phyloP scores from a whole-genome alignment of 2,113 vertebrate genomes.

The Proterorhinus semilunaris region DNA sequence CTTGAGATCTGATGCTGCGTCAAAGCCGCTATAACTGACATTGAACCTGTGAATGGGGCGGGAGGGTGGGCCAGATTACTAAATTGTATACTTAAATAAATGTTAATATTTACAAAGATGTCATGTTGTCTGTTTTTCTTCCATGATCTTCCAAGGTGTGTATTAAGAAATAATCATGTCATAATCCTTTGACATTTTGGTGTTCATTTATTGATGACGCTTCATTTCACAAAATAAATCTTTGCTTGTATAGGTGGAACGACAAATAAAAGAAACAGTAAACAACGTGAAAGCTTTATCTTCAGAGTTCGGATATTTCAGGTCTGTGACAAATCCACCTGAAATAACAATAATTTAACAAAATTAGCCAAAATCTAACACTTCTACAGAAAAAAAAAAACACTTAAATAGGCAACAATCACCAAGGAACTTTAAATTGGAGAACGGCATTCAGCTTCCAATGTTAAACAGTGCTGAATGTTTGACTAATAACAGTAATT shows the following conservation, averaged over 20 bases:
- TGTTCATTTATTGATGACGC: no score
- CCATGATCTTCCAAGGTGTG: no score
- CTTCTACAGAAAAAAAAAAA: neutral
- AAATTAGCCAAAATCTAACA: neutral
- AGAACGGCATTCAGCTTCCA: neutral
- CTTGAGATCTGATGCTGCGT: constrained; percentile 73
- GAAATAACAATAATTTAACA: constrained; percentile 26
- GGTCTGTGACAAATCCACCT: constrained; percentile 43
- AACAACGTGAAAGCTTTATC: constrained; percentile 12
- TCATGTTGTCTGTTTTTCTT: neutral
- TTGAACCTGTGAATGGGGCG: constrained; percentile 75
- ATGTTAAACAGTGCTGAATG: neutral
- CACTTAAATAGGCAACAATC: neutral
- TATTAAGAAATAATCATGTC: no score
- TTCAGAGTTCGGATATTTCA: constrained; percentile 21
- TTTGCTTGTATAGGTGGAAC: neutral
- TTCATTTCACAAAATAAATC: constrained; percentile 23
- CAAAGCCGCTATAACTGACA: constrained; percentile 73
- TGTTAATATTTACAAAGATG: constrained; percentile 76
- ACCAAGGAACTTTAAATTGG: neutral
- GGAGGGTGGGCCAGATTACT: constrained; percentile 70
- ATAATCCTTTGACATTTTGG: no score
- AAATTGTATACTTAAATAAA: constrained; percentile 82
- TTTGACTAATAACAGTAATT: constrained; percentile 5
- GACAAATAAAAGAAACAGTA: constrained; percentile 9